Conservation (phyloP, 2,113 vertebrate species). For the Pterocles burchelli region DNA sequence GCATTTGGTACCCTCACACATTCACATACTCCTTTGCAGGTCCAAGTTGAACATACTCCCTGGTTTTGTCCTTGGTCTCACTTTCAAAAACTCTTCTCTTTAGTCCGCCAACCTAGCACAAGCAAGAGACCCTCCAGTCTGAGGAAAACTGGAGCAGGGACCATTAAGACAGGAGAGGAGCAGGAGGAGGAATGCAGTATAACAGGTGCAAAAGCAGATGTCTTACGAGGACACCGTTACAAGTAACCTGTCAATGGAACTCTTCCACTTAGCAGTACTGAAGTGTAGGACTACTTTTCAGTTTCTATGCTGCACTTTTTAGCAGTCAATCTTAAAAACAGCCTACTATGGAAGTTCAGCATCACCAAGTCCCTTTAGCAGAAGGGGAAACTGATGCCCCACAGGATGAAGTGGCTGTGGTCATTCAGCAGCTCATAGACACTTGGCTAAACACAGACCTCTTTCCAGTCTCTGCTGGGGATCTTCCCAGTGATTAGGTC, state of each 20-base stretch:
- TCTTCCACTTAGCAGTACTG: background rate
- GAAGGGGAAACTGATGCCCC: background rate
- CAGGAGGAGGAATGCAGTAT: background rate
- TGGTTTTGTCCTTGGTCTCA: slow-evolving; percentile 19
- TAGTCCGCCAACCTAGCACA: background rate
- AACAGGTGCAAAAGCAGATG: slow-evolving; percentile 19
- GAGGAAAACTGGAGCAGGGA: slow-evolving; percentile 26
- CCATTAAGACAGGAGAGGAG: slow-evolving; percentile 13
- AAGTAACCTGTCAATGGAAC: background rate
- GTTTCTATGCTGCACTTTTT: background rate
- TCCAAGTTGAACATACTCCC: background rate
- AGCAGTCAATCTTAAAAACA: background rate
- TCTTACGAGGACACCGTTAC: background rate
- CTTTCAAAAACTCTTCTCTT: slow-evolving; percentile 27
- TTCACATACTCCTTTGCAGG: background rate
- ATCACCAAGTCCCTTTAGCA: background rate
- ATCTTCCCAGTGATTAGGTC: background rate
- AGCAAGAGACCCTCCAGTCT: background rate
- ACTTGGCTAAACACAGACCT: background rate
- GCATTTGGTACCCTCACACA: background rate
- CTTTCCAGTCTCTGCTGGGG: background rate
- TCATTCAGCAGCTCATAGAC: background rate
- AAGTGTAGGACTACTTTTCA: background rate
- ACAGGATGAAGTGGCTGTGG: background rate
- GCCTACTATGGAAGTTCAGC: background rate